Percentiles rank a stretch among this genome's conserved stretches.
phyloP scores from a whole-genome alignment of 2,113 vertebrate species.

The Phylloscopus trochiloides region DNA sequence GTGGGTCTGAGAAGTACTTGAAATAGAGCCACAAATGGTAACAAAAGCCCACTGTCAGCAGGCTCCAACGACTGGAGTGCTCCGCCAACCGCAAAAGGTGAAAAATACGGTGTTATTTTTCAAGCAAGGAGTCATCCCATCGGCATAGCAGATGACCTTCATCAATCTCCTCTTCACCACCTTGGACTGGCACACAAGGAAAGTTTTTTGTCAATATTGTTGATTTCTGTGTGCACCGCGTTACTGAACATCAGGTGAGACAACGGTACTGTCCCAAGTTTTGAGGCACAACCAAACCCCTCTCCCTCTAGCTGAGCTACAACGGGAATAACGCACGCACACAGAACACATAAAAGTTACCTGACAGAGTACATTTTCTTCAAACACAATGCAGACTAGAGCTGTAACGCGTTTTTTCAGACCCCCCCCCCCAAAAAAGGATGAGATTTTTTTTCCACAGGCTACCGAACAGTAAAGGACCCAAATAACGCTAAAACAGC shows the following conservation, averaged over 20 bases:
- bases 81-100: background rate
- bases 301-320: background rate
- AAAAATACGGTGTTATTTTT: background rate
- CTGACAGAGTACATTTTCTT: background rate
- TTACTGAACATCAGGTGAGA: background rate
- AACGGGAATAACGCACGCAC: background rate
- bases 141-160: background rate
- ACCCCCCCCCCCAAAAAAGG: rapidly evolving
- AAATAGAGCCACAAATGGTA: background rate
- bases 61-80: background rate
- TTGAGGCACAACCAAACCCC: background rate
- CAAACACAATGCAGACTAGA: background rate
- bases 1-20: background rate
- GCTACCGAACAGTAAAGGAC: background rate
- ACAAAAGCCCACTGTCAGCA: background rate
- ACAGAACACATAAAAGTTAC: background rate
- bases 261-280: background rate
- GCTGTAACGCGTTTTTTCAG: background rate
- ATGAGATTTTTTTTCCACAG: background rate
- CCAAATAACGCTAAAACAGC: background rate
- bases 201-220: background rate
- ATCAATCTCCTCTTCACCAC: background rate
- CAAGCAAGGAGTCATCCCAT: background rate
- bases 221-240: rapidly evolving
- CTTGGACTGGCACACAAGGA: rapidly evolving